phyloP scores from a whole-genome alignment of 2,888 invertebrate species.

The Phaonia tiefii region DNA sequence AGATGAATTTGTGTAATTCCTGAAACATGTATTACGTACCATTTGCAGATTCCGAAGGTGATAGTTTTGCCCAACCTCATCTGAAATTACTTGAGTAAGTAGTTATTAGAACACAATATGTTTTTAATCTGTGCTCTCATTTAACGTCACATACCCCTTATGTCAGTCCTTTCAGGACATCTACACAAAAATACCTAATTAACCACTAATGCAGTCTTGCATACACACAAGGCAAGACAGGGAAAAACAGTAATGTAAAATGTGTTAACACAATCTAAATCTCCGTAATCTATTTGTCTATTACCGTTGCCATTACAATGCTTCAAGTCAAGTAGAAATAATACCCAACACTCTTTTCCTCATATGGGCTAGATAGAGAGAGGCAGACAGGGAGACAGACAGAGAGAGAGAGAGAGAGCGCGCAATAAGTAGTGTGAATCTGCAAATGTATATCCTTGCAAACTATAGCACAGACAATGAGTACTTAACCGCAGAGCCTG shows the following conservation, averaged over 20 bases:
- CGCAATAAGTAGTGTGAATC: too few species aligned
- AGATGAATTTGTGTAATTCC: too few species aligned
- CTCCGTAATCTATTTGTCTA: conserved; percentile 48
- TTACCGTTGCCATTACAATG: conserved; percentile 43
- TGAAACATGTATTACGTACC: too few species aligned
- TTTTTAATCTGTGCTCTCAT: too few species aligned
- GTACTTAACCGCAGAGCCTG: conserved; percentile 31
- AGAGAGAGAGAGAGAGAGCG: background rate
- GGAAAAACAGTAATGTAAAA: conserved; percentile 39
- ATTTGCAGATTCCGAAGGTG: too few species aligned
- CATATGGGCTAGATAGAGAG: background rate
- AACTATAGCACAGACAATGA: background rate
- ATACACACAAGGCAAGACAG: background rate
- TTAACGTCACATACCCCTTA: conserved; percentile 19
- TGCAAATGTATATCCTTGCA: too few species aligned
- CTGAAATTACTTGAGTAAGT: too few species aligned
- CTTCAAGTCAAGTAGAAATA: conserved; percentile 65
- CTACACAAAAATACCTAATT: conserved; percentile 29
- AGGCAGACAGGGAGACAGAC: background rate
- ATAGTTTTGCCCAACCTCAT: too few species aligned
- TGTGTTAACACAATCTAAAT: conserved; percentile 44
- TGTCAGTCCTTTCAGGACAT: conserved; percentile 19
- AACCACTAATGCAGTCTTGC: conserved; percentile 32
- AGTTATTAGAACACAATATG: too few species aligned
- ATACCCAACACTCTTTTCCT: conserved; percentile 53